Conservation (phyloP, 92 coral and sea anemone genomes). For the Paragorgia papillata region DNA sequence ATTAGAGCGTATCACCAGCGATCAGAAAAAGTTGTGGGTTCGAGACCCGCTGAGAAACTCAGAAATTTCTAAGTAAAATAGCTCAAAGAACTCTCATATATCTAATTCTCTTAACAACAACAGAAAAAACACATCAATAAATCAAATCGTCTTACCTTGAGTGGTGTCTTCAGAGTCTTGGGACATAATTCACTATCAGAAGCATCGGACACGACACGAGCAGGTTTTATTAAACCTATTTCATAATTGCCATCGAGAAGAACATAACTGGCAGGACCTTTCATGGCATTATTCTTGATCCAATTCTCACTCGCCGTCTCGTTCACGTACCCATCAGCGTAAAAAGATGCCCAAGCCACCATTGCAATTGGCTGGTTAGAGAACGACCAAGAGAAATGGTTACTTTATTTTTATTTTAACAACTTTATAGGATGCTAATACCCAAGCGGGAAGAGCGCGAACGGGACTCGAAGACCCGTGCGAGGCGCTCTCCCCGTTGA, state of each 20-base stretch:
- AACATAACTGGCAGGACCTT: constrained; percentile 84
- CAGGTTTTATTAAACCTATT: constrained; percentile 63
- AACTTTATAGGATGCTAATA: no score
- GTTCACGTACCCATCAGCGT: constrained; percentile 72
- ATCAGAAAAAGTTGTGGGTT: no score
- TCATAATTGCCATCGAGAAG: constrained; percentile 68
- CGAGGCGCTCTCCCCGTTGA: no score
- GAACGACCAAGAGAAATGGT: constrained; percentile 4
- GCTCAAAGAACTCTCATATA: no score
- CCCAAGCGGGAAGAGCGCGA: no score
- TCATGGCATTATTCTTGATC: constrained; percentile 84
- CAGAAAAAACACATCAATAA: constrained; percentile 7
- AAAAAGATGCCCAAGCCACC: constrained; percentile 93
- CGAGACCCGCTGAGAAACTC: no score
- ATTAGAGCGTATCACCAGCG: no score
- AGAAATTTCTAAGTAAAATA: no score
- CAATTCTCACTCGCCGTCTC: constrained; percentile 66
- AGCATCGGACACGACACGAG: constrained; percentile 76
- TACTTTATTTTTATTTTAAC: no score
- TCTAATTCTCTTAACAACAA: no score
- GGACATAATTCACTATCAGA: constrained; percentile 83
- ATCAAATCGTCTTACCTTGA: constrained; percentile 35
- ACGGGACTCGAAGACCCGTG: no score
- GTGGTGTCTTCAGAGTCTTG: constrained; percentile 56
- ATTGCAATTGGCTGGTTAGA: constrained; percentile 80